phyloP scores from a whole-genome alignment of 2,888 invertebrate genomes.

The Amitus sp. region DNA sequence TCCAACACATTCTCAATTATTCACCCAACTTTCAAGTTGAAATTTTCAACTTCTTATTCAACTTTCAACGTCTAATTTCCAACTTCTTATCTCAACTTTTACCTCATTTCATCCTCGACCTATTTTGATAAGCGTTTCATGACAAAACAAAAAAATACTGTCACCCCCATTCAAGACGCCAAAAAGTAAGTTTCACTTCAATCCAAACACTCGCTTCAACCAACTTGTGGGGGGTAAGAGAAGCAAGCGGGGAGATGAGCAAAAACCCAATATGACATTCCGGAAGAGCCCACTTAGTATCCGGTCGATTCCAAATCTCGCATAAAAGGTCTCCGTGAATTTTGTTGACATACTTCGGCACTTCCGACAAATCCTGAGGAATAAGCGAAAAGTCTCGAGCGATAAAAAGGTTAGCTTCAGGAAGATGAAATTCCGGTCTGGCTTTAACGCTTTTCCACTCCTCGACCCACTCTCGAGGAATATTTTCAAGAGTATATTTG shows the following conservation, averaged over 20 bases:
- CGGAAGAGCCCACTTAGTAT: slow-evolving; percentile 84
- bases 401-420: slow-evolving; percentile 78
- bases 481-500: slow-evolving; percentile 75
- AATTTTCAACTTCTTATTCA: too few relatives aligned
- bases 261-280: slow-evolving; percentile 79
- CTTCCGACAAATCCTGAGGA: slow-evolving; percentile 61
- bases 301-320: slow-evolving; percentile 87
- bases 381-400: slow-evolving; percentile 76
- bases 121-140: too few relatives aligned
- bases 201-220: too few relatives aligned
- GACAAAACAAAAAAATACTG: too few relatives aligned
- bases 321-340: slow-evolving; percentile 68
- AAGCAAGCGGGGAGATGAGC: slow-evolving; percentile 73
- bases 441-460: slow-evolving; percentile 72
- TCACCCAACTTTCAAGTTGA: too few relatives aligned
- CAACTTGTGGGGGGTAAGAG: too few relatives aligned
- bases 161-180: too few relatives aligned
- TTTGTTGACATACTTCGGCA: slow-evolving; percentile 70
- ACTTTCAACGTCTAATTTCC: too few relatives aligned
- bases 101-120: too few relatives aligned
- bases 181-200: too few relatives aligned
- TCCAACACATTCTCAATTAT: too few relatives aligned
- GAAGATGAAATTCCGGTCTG: slow-evolving; percentile 73
- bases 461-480: slow-evolving; percentile 73
- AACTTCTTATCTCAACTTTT: too few relatives aligned